phyloP scores from a whole-genome alignment of 1,140 invertebrate genomes.

The Telenomus remus region DNA sequence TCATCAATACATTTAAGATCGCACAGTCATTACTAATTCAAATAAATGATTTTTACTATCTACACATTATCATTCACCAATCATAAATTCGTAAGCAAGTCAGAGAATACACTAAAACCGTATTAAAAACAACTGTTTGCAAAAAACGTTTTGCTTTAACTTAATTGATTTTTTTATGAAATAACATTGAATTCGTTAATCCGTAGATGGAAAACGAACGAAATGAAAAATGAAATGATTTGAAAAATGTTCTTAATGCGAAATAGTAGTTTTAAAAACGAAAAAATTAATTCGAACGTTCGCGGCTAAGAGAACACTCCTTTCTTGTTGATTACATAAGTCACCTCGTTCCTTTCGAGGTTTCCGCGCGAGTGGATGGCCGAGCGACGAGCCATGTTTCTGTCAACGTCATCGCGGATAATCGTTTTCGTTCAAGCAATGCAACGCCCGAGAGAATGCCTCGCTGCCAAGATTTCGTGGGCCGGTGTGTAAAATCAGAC shows the following conservation, averaged over 20 bases:
- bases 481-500: conserved; percentile 39
- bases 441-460: conserved; percentile 40
- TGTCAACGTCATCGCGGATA: conserved; percentile 57
- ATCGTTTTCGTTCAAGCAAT: conserved; percentile 54
- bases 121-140: conserved; percentile 6
- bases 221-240: too few species aligned
- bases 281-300: conserved; percentile 21
- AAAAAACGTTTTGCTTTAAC: neutral
- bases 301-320: conserved; percentile 24
- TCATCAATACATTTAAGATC: conserved; percentile 4
- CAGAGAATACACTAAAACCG: conserved; percentile 8
- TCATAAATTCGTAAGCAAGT: conserved; percentile 15
- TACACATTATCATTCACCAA: conserved; percentile 16
- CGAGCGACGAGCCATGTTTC: conserved; percentile 47
- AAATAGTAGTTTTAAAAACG: neutral
- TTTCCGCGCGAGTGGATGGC: conserved; percentile 50
- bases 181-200: too few species aligned
- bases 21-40: conserved; percentile 6
- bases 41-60: conserved; percentile 16
- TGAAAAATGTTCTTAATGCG: too few species aligned
- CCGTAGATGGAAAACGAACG: too few species aligned
- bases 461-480: conserved; percentile 48
- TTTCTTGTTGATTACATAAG: conserved; percentile 53
- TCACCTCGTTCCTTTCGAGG: conserved; percentile 40
- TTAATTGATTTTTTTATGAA: too few species aligned